Base-by-base conservation (phyloP, 2,888 invertebrate species). In the Xestia rhomboidea region DNA sequence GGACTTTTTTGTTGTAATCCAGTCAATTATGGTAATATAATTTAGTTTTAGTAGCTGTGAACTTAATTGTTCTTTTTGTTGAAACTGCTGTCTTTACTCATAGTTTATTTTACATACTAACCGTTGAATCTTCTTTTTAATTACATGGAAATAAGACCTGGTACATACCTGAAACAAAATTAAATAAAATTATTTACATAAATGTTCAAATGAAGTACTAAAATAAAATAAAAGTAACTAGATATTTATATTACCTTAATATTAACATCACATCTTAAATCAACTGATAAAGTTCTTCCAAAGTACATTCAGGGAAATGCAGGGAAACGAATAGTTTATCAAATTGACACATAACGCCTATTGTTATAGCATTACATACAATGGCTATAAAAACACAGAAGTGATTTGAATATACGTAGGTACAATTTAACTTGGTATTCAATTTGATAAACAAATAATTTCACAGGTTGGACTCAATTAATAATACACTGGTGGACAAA, bases 151-250 rank as follows among this genome's bases (percentile, higher is more conserved):
- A 24, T 46, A 27, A 62, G 57, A 38, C 0, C 51, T 62, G 64
- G 54, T 84, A 84, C 84, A 51, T 84, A 84, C 84, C 81, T 84
- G 84, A 0, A 83, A 83, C 72, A 84, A 75, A 44, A 75, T 66
- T 0, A 66, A n/a, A 38, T 0, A 30, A 41, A 27, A 44, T 41
- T n/a, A 41, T 3, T n/a, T n/a, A 64, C 30, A 18, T 18, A 57
- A 2, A 27, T 41, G 41, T 11, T 10, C 41, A 41, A 41, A 41
- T 41, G 41, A 41, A 11, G n/a, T 10, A 2, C 2, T 27, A 0
- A 15, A 57, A 57, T n/a, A 1, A n/a, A n/a, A 54, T n/a, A 54
- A 4, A 0, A 24, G 4, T 51, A 4, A 21, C 2, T 49, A 49
- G 8, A 49, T 49, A 21, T 21, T 49, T 2, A 49, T 8, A 21